Conservation (phyloP, 2,113 vertebrate species). For the Toxostoma redivivum region DNA sequence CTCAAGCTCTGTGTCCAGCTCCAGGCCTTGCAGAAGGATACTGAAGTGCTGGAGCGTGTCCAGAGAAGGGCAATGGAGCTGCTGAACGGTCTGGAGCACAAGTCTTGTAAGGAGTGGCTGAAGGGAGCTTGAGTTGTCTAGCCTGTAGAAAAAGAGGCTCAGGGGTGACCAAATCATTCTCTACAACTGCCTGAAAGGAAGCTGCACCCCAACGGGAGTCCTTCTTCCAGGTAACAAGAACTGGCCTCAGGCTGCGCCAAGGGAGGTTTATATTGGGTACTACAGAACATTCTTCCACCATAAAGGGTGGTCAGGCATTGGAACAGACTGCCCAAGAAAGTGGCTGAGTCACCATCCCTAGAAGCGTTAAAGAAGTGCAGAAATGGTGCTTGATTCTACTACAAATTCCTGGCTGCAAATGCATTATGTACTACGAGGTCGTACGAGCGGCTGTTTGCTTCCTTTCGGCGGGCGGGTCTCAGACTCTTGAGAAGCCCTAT, state of each 20-base stretch:
- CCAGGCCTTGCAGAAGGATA: neutral
- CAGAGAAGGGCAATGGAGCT: neutral
- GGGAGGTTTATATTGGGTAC: neutral
- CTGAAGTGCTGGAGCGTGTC: accelerated
- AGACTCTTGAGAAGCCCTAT: accelerated
- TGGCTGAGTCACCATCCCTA: neutral
- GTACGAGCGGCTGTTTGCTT: no score
- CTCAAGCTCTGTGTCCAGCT: neutral
- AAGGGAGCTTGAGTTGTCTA: neutral
- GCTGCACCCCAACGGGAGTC: accelerated
- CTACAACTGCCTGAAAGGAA: neutral
- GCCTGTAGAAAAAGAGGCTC: neutral
- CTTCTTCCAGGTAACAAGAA: neutral
- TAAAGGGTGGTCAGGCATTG: neutral
- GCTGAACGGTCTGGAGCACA: neutral
- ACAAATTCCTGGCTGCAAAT: neutral
- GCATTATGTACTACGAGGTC: neutral
- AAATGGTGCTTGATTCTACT: neutral
- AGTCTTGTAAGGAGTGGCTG: accelerated
- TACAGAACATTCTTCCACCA: neutral
- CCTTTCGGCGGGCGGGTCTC: no score
- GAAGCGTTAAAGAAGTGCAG: neutral
- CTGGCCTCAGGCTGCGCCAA: no score
- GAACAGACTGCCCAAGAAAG: neutral
- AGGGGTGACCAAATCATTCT: neutral